Conservation (phyloP, 2,113 vertebrate species). For the Spermophilus dauricus region DNA sequence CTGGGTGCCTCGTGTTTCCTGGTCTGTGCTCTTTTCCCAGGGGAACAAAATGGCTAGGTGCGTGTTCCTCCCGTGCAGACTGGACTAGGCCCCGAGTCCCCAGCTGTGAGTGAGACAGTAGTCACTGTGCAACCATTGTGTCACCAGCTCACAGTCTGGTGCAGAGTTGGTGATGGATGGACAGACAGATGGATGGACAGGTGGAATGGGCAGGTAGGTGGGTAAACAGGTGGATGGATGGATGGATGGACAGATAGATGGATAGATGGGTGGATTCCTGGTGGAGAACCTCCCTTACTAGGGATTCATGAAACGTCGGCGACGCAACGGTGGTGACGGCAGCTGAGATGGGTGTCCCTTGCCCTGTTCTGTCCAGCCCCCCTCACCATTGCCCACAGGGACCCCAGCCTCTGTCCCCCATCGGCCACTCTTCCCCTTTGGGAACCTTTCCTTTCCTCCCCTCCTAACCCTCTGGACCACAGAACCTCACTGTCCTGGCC, state of each 20-base stretch:
- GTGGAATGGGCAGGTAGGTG: accelerated
- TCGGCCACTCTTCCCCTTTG: neutral
- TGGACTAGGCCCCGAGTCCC: neutral
- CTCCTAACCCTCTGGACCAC: neutral
- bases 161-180: neutral
- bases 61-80: neutral
- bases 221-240: accelerated
- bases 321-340: accelerated
- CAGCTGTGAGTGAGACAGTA: neutral
- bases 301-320: neutral
- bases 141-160: neutral
- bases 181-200: too few relatives aligned
- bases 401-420: neutral
- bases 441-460: neutral
- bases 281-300: neutral
- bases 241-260: too few relatives aligned
- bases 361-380: neutral
- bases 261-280: neutral
- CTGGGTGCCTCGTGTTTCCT: neutral
- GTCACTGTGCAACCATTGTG: neutral
- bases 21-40: neutral
- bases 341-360: neutral
- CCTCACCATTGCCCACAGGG: too few relatives aligned
- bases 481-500: neutral
- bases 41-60: neutral